Conservation (phyloP, 2,888 invertebrate genomes). For the Thymelicus lineola region DNA sequence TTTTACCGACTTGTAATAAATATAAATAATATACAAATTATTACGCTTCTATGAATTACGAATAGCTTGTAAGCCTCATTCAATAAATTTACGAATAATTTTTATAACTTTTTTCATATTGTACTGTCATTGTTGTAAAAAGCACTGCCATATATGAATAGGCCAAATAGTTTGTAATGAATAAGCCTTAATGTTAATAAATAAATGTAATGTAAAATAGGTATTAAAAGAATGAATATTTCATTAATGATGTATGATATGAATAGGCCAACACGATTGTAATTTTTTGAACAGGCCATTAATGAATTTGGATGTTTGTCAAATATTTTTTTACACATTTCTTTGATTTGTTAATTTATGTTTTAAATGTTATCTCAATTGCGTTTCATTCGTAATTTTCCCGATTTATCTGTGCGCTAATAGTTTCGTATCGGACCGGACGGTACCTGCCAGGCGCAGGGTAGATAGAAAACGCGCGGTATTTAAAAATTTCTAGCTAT, state of each 20-base stretch:
- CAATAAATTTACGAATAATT: conserved; percentile 28
- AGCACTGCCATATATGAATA: conserved; percentile 38
- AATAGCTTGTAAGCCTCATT: conserved; percentile 30
- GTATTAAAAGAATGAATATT: conserved; percentile 13
- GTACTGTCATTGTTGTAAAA: conserved; percentile 30
- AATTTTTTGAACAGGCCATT: conserved; percentile 16
- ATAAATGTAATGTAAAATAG: conserved; percentile 27
- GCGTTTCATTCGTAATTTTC: conserved; percentile 30
- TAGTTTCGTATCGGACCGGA: not conserved
- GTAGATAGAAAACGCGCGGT: conserved; percentile 49
- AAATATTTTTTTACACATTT: not conserved
- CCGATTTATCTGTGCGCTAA: conserved; percentile 6
- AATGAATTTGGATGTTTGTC: not conserved
- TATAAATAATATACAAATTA: conserved; percentile 15
- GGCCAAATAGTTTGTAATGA: conserved; percentile 36
- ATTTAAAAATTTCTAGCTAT: conserved; percentile 42
- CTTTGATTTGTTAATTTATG: not conserved
- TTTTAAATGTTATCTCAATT: conserved; percentile 27
- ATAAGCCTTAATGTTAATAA: conserved; percentile 36
- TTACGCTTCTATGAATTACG: conserved; percentile 20
- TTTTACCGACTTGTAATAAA: conserved; percentile 6
- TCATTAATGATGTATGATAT: conserved; percentile 21
- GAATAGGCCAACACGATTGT: conserved; percentile 20
- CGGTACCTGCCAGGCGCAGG: conserved; percentile 50
- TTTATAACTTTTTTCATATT: conserved; percentile 36